Evolutionary conservation across 2,888 invertebrate species (phyloP).

Genomic region (Zygogramma bicolorata): DNA sequence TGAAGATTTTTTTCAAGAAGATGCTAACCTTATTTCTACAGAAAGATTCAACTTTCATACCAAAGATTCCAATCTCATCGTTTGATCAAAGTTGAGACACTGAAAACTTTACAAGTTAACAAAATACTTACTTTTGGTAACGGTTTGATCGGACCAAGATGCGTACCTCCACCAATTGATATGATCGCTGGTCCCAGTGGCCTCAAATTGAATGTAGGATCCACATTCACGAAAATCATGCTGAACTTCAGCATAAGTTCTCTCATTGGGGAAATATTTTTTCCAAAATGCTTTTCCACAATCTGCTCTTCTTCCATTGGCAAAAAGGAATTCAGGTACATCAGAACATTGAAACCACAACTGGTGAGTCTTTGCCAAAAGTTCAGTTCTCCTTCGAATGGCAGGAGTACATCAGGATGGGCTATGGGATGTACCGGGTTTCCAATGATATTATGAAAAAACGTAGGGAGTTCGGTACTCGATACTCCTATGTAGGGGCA

Average conservation of each 20-base stretch:
- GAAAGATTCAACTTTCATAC: no score
- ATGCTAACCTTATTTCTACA: no score
- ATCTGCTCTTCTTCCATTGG: slow-evolving; percentile 13
- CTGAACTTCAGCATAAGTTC: slow-evolving; percentile 27
- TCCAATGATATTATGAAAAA: slow-evolving; percentile 49
- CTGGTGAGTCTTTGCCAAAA: slow-evolving; percentile 39
- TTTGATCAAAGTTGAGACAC: no score
- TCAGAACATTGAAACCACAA: neutral
- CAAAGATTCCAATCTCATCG: no score
- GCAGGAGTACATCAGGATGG: slow-evolving; percentile 46
- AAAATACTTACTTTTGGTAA: slow-evolving; percentile 51
- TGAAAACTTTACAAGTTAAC: no score
- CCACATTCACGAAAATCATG: slow-evolving; percentile 32
- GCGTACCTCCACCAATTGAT: slow-evolving; percentile 45
- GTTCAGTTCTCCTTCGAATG: slow-evolving; percentile 26
- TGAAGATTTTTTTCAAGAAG: no score
- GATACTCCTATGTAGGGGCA: slow-evolving; percentile 60
- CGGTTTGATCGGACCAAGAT: slow-evolving; percentile 51
- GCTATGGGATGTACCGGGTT: slow-evolving; percentile 47
- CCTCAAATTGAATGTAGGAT: slow-evolving; percentile 30
- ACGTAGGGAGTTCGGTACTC: slow-evolving; percentile 55
- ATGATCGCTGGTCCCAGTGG: slow-evolving; percentile 33
- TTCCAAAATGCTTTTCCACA: slow-evolving; percentile 28
- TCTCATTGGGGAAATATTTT: slow-evolving; percentile 1
- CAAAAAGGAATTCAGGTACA: neutral